Evolutionary conservation across 2,797 vertebrate genomes (phyloP), one percentile per base, ranked within the genome.

Genomic region (Ibycter americanus): DNA sequence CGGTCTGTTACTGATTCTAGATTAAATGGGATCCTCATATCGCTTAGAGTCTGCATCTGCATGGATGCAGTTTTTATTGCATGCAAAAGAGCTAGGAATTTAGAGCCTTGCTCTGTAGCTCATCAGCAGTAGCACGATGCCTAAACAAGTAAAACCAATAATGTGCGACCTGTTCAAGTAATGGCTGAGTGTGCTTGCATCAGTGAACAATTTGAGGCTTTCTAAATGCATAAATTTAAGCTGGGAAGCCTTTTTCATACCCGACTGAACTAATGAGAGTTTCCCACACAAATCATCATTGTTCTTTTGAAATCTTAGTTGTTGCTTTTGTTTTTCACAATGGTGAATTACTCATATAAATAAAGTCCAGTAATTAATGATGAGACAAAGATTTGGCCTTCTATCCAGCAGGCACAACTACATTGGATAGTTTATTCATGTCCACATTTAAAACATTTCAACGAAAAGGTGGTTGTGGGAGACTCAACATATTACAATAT

Each of bases 291-390:
- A 92, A 93, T 97, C 82, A 77, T 77, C 92, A 95, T 95, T 96
- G 89, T 95, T 96, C 90, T 94, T 92, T 91, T 92, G 91, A 96
- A 97, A 94, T 93, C 94, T 95, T 95, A 86, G 78, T 93, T 96
- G 89, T 90, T 94, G 63, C 94, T 92, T 97, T 97, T 97, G 87
- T 96, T 96, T 97, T 90, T 84, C 66, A 96, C 95, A 95, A 93
- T 93, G 78, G 78, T 87, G 74, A 92, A 81, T 95, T 96, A 94
- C 62, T 96, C 94, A 73, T 93, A 96, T 93, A 92, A 94, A 94
- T 91, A 88, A 96, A 97, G 94, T 91, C 25, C 66, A 78, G 70
- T 90, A 93, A 93, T 96, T 97, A 95, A 90, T 91, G 80, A 93
- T 79, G 85, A 87, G 83, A 91, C 87, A 85, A 68, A 80, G 38